These are phyloP conservation scores for Perca schrenkii DNA, from an alignment of 2,113 vertebrate genomes.

Conservation along the genomic window DNA sequence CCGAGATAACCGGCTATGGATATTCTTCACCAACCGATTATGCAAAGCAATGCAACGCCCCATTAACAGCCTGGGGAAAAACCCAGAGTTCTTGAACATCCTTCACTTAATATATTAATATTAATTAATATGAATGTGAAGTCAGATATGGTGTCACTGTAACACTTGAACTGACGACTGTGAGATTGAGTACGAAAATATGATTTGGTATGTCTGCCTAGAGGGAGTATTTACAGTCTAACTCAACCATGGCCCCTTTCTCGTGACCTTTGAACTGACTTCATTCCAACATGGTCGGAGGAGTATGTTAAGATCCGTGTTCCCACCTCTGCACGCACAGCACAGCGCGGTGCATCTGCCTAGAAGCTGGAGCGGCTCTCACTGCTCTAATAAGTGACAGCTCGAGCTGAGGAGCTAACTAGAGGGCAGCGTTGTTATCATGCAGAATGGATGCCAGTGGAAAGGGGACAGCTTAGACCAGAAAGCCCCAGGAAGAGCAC, in stretches of 20 bases:
- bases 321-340: slow-evolving; percentile 34
- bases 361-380: not conserved
- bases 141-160: not conserved
- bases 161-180: not conserved
- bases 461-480: slow-evolving; percentile 68
- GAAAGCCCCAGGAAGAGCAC: slow-evolving; percentile 38
- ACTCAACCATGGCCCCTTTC: slow-evolving; percentile 22
- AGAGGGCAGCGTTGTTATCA: slow-evolving; percentile 49
- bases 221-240: slow-evolving; percentile 39
- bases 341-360: not conserved
- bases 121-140: not conserved
- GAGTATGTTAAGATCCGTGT: slow-evolving; percentile 29
- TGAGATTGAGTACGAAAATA: slow-evolving; percentile 5
- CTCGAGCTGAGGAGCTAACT: slow-evolving; percentile 21
- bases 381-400: slow-evolving; percentile 13
- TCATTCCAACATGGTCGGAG: slow-evolving; percentile 28
- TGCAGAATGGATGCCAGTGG: slow-evolving; percentile 36
- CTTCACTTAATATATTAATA: too few relatives aligned
- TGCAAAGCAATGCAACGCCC: slow-evolving; percentile 11
- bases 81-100: not conserved
- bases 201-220: not conserved
- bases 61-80: slow-evolving; percentile 21
- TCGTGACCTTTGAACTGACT: slow-evolving; percentile 47
- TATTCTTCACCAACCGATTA: slow-evolving; percentile 13
- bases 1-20: not conserved